Evolutionary conservation across 30 jellyfish, hydroid and myxozoan species (phyloP), one percentile per base, ranked within the genome.

Genomic region (Turritopsis dohrnii): DNA sequence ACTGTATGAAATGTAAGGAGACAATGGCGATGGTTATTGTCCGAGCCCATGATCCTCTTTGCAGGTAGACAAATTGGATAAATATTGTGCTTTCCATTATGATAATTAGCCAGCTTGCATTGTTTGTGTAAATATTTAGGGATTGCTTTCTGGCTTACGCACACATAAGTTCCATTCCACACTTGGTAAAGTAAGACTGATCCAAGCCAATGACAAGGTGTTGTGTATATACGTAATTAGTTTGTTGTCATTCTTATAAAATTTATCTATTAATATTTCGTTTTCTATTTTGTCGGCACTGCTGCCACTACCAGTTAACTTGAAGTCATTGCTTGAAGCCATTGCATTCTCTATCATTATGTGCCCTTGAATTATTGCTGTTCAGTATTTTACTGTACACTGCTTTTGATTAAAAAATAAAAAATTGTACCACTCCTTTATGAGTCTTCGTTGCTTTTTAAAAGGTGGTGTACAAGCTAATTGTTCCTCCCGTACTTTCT

Each of bases 121-220:
- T 29, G 18, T 23, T 20, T 65, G 29, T 21, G 27, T 28, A 23
- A 60, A 18, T 76, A n/a, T 23, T 54, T 83, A 91, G 98, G 87
- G 16, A 76, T 0, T 93, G 98, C 73, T 88, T 93, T 69, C 54
- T 82, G 28, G 54, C 66, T 18, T 93, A 93, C 71, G 83, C 86
- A 85, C 93, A 28, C 98, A 93, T 86, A 93, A 93, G 79, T 93
- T 93, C 73, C 81, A 96, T 71, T 89, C 98, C 24, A 88, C 96
- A 71, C 93, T 93, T 30, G 98, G 98, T 18, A 93, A 93, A 72
- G 85, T 96, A 75, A 88, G 87, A 79, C 89, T 90, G 71, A 72
- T 93, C 21, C 71, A 94, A 27, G 93, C 89, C 52, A 94, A 88
- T 52, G 98, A 93, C 30, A 88, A 89, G 90, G 98, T 88, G 73